Conservation (phyloP, 2,888 invertebrate species). For the Callyntrura sp. region DNA sequence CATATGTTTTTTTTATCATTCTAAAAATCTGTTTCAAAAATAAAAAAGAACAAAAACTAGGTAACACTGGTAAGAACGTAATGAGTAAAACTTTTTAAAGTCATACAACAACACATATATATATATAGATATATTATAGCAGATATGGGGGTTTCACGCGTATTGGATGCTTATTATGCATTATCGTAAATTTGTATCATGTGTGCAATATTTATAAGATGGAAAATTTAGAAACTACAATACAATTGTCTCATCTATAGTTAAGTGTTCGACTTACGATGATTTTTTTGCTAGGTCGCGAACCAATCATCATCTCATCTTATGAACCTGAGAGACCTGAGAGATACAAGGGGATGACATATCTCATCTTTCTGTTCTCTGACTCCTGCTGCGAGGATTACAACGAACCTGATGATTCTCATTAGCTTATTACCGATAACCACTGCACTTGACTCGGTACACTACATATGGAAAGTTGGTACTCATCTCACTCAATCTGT, state of each 20-base stretch:
- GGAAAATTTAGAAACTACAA: conserved; percentile 38
- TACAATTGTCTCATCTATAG: conserved; percentile 63
- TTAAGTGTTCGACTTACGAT: conserved; percentile 71
- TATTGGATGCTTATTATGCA: neutral
- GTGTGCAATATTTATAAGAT: neutral
- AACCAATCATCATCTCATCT: conserved; percentile 66
- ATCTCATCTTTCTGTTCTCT: conserved; percentile 73
- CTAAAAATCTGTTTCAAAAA: conserved; percentile 30
- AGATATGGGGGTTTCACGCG: neutral
- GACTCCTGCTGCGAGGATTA: conserved; percentile 54
- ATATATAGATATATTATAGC: conserved; percentile 8
- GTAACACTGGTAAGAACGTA: conserved; percentile 2
- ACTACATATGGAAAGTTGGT: conserved; percentile 61
- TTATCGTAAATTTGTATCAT: conserved; percentile 33
- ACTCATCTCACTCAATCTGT: conserved; percentile 75
- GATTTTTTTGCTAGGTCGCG: conserved; percentile 72
- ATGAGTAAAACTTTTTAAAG: neutral
- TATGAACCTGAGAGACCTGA: conserved; percentile 75
- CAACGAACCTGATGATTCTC: conserved; percentile 55
- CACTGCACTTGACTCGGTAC: conserved; percentile 69
- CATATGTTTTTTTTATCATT: conserved; percentile 41
- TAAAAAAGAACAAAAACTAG: conserved; percentile 40
- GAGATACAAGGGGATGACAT: conserved; percentile 72
- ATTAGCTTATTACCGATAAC: conserved; percentile 61
- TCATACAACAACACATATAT: conserved; percentile 1